Percentiles rank a stretch among this genome's conserved stretches.
Conservation (phyloP, 2,888 invertebrate genomes). For the Sarcophaga rosellei region DNA sequence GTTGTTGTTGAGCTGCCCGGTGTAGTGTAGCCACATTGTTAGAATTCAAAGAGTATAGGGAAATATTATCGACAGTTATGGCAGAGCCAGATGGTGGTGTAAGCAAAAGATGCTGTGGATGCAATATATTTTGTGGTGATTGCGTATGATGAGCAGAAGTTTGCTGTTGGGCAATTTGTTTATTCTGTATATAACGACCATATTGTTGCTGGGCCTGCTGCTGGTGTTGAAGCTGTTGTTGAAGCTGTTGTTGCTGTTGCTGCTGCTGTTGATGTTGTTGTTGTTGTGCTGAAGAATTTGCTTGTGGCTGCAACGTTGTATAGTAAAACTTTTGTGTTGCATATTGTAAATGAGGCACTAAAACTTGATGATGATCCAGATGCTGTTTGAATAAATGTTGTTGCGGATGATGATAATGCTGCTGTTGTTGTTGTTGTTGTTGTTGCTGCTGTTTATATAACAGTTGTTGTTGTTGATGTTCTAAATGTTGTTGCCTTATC, state of each 20-base stretch:
- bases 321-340: slow-evolving; percentile 67
- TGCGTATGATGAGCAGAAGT: slow-evolving; percentile 23
- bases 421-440: slow-evolving; percentile 64
- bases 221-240: slow-evolving; percentile 3
- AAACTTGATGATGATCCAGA: slow-evolving; percentile 57
- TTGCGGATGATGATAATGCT: slow-evolving; percentile 65
- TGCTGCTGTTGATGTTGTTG: slow-evolving; percentile 23
- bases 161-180: slow-evolving; percentile 62
- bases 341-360: slow-evolving; percentile 65
- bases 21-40: slow-evolving; percentile 78
- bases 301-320: slow-evolving; percentile 58
- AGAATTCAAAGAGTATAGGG: slow-evolving; percentile 77
- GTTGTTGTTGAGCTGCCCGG: slow-evolving; percentile 76
- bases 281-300: background rate
- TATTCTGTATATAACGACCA: slow-evolving; percentile 62
- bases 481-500: slow-evolving; percentile 69
- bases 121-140: slow-evolving; percentile 7
- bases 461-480: slow-evolving; percentile 68
- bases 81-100: slow-evolving; percentile 45
- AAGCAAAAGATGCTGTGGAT: slow-evolving; percentile 55
- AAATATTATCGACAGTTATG: slow-evolving; percentile 72
- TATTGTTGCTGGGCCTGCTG: slow-evolving; percentile 53
- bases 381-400: slow-evolving; percentile 66
- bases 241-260: slow-evolving; percentile 14
- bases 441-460: slow-evolving; percentile 64